Conservation (phyloP, 2,888 invertebrate genomes). For the Chorisops tibialis region DNA sequence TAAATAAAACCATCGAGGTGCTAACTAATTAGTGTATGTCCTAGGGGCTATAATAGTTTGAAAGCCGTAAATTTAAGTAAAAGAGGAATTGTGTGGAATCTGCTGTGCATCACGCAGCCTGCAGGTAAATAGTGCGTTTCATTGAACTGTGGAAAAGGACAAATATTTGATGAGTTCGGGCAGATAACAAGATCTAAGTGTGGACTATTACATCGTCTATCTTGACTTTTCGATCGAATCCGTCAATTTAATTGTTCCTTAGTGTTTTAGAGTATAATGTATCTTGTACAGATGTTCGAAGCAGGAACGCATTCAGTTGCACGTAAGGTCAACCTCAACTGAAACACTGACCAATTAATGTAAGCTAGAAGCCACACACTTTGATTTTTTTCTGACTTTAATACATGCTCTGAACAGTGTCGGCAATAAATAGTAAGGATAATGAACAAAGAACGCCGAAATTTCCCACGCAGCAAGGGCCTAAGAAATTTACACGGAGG, state of each 20-base stretch:
- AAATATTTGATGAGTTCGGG: slow-evolving; percentile 32
- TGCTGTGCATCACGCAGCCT: slow-evolving; percentile 8
- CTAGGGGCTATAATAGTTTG: slow-evolving; percentile 24
- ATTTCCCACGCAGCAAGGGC: slow-evolving; percentile 19
- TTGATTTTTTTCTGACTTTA: slow-evolving; percentile 11
- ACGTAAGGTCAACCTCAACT: too few relatives aligned
- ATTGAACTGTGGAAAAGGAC: slow-evolving; percentile 17
- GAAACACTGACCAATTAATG: slow-evolving; percentile 27
- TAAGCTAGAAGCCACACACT: slow-evolving; percentile 23
- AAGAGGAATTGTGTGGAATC: neutral
- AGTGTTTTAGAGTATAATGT: too few relatives aligned
- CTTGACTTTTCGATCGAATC: slow-evolving; percentile 10
- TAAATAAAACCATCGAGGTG: slow-evolving; percentile 31
- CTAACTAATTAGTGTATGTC: slow-evolving; percentile 35
- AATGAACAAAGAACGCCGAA: slow-evolving; percentile 32
- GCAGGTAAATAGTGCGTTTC: neutral
- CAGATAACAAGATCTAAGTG: slow-evolving; percentile 31
- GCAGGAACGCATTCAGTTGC: too few relatives aligned
- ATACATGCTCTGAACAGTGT: neutral
- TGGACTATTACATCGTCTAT: slow-evolving; percentile 27
- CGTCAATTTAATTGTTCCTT: slow-evolving; percentile 10
- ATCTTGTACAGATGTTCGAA: too few relatives aligned
- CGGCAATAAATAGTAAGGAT: slow-evolving; percentile 31
- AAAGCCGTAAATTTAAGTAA: slow-evolving; percentile 5
- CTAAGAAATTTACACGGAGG: neutral